These are phyloP conservation scores for Eupeodes corollae DNA, from an alignment of 1,140 invertebrate genomes.

Conservation along the genomic window DNA sequence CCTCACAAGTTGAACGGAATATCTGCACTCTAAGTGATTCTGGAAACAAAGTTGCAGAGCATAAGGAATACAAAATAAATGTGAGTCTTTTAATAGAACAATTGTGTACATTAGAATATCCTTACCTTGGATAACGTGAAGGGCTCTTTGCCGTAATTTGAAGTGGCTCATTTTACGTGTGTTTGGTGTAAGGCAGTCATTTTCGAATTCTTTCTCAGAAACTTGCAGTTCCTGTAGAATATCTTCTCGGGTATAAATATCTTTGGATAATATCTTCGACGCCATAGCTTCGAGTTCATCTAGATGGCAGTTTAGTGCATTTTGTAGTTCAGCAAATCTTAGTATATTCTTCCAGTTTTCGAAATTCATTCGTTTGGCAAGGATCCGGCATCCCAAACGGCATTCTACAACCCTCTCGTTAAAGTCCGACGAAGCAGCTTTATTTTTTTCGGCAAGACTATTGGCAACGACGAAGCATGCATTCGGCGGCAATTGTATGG, in stretches of 20 bases:
- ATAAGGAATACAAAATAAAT: not conserved
- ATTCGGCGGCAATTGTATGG: constrained; percentile 67
- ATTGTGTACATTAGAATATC: not conserved
- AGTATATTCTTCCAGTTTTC: constrained; percentile 47
- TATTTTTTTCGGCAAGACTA: constrained; percentile 81
- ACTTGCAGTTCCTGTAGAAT: constrained; percentile 55
- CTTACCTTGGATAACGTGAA: constrained; percentile 60
- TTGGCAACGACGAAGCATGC: constrained; percentile 89
- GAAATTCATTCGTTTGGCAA: constrained; percentile 53
- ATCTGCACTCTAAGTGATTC: constrained; percentile 70
- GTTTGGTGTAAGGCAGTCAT: constrained; percentile 54
- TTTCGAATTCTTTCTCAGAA: constrained; percentile 50
- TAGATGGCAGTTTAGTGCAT: constrained; percentile 47
- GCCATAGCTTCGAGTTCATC: constrained; percentile 59
- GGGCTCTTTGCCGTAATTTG: constrained; percentile 69
- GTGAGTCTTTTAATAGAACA: not conserved
- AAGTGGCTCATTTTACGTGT: constrained; percentile 59
- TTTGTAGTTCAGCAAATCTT: constrained; percentile 61
- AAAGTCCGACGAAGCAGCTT: constrained; percentile 81
- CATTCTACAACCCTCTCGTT: constrained; percentile 94
- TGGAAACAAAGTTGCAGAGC: constrained; percentile 21
- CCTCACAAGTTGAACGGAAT: constrained; percentile 49
- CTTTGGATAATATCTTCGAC: constrained; percentile 49
- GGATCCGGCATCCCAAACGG: constrained; percentile 70
- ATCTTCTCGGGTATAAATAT: constrained; percentile 66